Evolutionary conservation across 2,797 vertebrate genomes (phyloP).

Genomic region (Xerus rutilus): DNA sequence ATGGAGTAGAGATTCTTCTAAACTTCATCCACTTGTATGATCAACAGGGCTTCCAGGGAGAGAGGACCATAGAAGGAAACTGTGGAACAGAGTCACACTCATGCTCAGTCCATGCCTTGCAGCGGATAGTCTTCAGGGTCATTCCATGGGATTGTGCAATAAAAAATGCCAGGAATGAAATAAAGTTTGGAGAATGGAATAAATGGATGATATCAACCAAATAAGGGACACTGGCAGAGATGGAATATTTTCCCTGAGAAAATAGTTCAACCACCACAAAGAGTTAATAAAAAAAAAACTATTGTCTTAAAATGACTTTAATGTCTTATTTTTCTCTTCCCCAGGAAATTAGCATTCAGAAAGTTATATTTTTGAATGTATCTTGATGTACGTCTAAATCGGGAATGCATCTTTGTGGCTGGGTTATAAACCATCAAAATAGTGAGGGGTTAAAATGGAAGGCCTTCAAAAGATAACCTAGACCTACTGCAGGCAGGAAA

Average conservation of each 20-base stretch:
- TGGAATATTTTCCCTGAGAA: constrained; percentile 19
- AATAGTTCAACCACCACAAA: not conserved
- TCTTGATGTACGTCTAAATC: constrained; percentile 69
- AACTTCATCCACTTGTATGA: not conserved
- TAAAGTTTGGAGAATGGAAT: not conserved
- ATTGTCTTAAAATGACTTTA: constrained; percentile 56
- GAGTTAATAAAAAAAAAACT: not conserved
- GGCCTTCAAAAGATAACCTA: constrained; percentile 75
- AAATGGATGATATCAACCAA: not conserved
- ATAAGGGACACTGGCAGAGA: not conserved
- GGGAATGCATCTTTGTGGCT: constrained; percentile 79
- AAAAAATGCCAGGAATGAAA: not conserved
- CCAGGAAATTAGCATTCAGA: constrained; percentile 70
- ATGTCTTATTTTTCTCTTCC: constrained; percentile 61
- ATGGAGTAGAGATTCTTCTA: not conserved
- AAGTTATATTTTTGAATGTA: constrained; percentile 68
- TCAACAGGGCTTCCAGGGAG: not conserved
- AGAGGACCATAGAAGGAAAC: not conserved
- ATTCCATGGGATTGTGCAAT: not conserved
- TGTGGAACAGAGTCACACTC: not conserved
- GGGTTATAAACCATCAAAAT: constrained; percentile 79
- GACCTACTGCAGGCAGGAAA: constrained; percentile 79
- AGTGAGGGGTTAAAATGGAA: constrained; percentile 72
- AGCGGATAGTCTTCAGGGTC: not conserved
- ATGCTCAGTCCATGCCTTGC: not conserved